Percentiles rank a stretch among this genome's conserved stretches.
Evolutionary conservation across 2,888 invertebrate species (phyloP).

Genomic region (Teinopalpus imperialis): DNA sequence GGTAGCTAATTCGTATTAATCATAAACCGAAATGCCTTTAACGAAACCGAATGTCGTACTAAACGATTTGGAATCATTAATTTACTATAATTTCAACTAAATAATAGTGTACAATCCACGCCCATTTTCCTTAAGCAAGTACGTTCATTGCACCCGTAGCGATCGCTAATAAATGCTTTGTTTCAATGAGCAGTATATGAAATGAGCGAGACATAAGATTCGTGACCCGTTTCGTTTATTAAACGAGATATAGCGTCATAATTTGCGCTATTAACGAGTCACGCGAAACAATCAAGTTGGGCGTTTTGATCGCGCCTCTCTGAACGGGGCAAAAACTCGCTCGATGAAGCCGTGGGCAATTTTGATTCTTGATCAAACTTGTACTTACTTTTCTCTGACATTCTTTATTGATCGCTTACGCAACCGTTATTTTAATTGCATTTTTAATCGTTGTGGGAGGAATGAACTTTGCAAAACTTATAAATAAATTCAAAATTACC

Average conservation of each 20-base stretch:
- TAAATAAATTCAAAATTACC: too few relatives aligned
- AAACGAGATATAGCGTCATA: conserved; percentile 35
- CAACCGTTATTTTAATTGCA: conserved; percentile 37
- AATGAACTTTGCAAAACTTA: conserved; percentile 14
- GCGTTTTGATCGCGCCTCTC: conserved; percentile 36
- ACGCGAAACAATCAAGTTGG: conserved; percentile 39
- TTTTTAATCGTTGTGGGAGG: conserved; percentile 28
- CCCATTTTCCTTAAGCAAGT: conserved; percentile 37
- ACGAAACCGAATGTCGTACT: conserved; percentile 40
- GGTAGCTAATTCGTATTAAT: conserved; percentile 44
- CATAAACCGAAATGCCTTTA: too few relatives aligned
- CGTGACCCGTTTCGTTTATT: conserved; percentile 21
- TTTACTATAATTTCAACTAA: conserved; percentile 55
- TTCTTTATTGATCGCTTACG: conserved; percentile 36
- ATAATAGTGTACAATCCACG: conserved; percentile 44
- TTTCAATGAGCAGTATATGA: conserved; percentile 16
- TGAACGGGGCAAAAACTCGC: conserved; percentile 3
- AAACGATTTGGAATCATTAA: conserved; percentile 53
- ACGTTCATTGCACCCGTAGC: conserved; percentile 24
- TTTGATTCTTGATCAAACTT: conserved; percentile 21
- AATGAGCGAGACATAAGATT: conserved; percentile 7
- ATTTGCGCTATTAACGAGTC: conserved; percentile 40
- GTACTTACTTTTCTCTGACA: conserved; percentile 28
- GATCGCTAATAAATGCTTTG: conserved; percentile 14
- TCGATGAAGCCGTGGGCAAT: conserved; percentile 19